These are phyloP conservation scores for Metridium senile DNA, from an alignment of 92 coral and sea anemone species.

Conservation along the genomic window DNA sequence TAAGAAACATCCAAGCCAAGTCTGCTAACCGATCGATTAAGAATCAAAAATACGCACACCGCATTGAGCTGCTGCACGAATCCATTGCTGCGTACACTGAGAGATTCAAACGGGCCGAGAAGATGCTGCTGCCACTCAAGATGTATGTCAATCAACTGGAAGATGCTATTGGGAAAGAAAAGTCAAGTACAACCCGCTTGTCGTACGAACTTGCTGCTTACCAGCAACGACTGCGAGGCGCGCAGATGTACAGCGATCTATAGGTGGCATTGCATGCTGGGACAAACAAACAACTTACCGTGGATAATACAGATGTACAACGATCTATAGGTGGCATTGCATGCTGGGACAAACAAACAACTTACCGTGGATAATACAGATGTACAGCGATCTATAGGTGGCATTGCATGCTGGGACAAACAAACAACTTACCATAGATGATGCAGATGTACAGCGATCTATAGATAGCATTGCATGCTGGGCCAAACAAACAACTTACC, in stretches of 20 bases:
- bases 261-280: neutral
- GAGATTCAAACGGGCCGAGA: conserved; percentile 66
- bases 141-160: conserved; percentile 69
- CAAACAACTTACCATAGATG: too few relatives aligned
- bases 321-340: too few relatives aligned
- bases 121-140: conserved; percentile 64
- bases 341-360: too few relatives aligned
- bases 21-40: conserved; percentile 30
- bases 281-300: too few relatives aligned
- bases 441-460: too few relatives aligned
- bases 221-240: conserved; percentile 47
- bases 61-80: conserved; percentile 58
- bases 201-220: conserved; percentile 42
- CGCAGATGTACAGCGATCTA: conserved; percentile 28
- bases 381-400: too few relatives aligned
- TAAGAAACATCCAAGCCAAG: conserved; percentile 38
- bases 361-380: too few relatives aligned
- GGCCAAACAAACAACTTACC: too few relatives aligned
- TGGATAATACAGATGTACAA: too few relatives aligned
- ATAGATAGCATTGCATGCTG: too few relatives aligned
- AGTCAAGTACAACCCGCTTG: conserved; percentile 42
- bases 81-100: conserved; percentile 52
- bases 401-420: too few relatives aligned
- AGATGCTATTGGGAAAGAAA: conserved; percentile 55
- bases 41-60: conserved; percentile 46